Percentiles rank a stretch among this genome's conserved stretches.
Evolutionary conservation across 2,888 invertebrate species (phyloP).

Genomic region (Heliconius ismenius): DNA sequence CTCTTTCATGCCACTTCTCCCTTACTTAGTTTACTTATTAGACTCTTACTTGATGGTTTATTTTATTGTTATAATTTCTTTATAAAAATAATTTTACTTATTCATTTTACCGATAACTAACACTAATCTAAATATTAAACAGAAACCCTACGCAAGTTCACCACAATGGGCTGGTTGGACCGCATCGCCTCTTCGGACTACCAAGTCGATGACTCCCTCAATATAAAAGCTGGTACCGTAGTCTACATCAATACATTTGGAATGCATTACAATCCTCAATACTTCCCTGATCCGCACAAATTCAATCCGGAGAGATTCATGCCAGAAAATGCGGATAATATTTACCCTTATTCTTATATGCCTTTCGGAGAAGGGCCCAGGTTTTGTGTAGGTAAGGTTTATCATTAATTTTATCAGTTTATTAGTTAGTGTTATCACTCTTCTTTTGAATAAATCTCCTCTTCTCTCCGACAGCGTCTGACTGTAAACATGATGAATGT

Average conservation of each 20-base stretch:
- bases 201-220: constrained; percentile 47
- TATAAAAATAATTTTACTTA: no score
- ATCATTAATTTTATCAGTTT: neutral
- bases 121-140: neutral
- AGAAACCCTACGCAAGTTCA: constrained; percentile 49
- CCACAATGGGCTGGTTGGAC: constrained; percentile 51
- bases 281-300: constrained; percentile 75
- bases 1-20: no score
- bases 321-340: constrained; percentile 76
- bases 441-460: neutral
- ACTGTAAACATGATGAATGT: no score
- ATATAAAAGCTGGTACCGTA: constrained; percentile 48
- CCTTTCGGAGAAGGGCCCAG: constrained; percentile 83
- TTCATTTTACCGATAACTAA: no score
- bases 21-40: no score
- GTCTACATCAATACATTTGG: constrained; percentile 56
- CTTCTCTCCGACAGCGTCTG: no score
- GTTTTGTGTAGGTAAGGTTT: constrained; percentile 78
- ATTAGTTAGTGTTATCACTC: neutral
- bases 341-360: constrained; percentile 60
- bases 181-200: constrained; percentile 46
- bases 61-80: no score
- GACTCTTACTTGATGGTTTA: no score
- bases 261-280: constrained; percentile 66
- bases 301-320: constrained; percentile 81